Base-by-base conservation (phyloP, 2,797 vertebrate species). In the Salmo trutta region DNA sequence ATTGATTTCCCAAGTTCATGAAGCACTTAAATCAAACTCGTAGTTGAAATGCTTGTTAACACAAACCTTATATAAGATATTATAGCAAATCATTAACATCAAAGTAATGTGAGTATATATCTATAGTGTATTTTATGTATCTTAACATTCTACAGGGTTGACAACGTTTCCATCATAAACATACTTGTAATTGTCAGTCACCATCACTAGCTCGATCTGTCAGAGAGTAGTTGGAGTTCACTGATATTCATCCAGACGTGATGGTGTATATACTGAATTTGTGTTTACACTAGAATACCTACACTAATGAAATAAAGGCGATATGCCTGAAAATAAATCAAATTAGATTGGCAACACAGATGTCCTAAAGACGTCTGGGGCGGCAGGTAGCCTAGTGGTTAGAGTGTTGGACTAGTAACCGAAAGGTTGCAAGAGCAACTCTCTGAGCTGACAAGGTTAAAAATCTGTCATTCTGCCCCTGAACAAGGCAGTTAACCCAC, bases 1-100 rank as follows among this genome's bases (percentile, higher is more conserved):
- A 12, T 66, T 79, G 31, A 51, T 75, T 65, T 17, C 62, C 36
- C 5, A 16, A 14, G 2, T 76, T 76, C 36, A 41, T 68, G 51
- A 29, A 56, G 17, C 53, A 53, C 17, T 66, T 68, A 16, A 59
- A 8, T n/a, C 6, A 4, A 71, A 71, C 29, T 21, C 19, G 3
- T 52, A 71, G 2, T 24, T 65, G 62, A 65, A 27, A 14, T 65
- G 59, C 59, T 64, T 27, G 8, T 8, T 47, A 29, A 67, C 27
- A 36, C 16, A 69, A n/a, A 41, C 31, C 19, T 68, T 6, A 21
- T 69, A 14, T 41, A 19, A 12, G 31, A n/a, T 70, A 12, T n/a
- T 70, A n/a, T 47, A 47, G 68, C n/a, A 51, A 51, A 51, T 24
- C 21, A 51, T 14, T 47, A 47, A 47, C 10, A 47, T 47, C 41